Base-by-base conservation (phyloP, 2,797 vertebrate species). In the Falco naumanni region DNA sequence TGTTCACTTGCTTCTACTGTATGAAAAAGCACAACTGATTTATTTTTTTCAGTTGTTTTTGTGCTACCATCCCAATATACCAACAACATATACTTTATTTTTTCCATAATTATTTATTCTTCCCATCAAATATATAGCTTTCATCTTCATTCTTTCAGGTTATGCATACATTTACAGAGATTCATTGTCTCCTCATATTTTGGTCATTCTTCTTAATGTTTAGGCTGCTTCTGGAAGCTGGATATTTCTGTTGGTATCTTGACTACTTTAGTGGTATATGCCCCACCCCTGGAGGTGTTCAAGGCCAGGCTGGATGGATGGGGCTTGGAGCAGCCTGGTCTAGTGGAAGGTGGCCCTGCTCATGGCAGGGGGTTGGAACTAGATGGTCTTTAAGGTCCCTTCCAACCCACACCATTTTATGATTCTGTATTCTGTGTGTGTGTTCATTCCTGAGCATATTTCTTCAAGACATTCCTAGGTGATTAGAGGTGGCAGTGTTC, bases 141-240 rank as follows among this genome's bases (percentile, higher is more conserved):
- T 48, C 4, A 4, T 61, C 39, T 72, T 45, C 19, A n/a, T 45
- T 86, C 17, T 69, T 94, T 60, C 33, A 17, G 13, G 33, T 82
- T 13, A 9, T 2, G 1, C 5, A 2, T n/a, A 8, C 0, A 0
- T 25, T 69, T 74, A 11, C 14, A 21, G 11, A 75, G 11, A 43
- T 77, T 61, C 16, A 2, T 63, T 34, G 11, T 84, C 26, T 77
- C 47, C 47, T 77, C 37, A 19, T 78, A 7, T 70, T 87, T 47
- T 31, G 63, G 29, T 68, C 43, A 20, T 75, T 75, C 13, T 74
- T 18, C 43, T 70, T 48, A 54, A 20, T 0, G 0, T 66, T 85
- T 31, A 85, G 53, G 24, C 41, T 26, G 12, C 33, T 72, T 24
- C 16, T 51, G 68, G 34, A 31, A 83, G 39, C 29, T 68, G 80